Conservation (phyloP, 2,113 vertebrate species). For the Grallaria varia region DNA sequence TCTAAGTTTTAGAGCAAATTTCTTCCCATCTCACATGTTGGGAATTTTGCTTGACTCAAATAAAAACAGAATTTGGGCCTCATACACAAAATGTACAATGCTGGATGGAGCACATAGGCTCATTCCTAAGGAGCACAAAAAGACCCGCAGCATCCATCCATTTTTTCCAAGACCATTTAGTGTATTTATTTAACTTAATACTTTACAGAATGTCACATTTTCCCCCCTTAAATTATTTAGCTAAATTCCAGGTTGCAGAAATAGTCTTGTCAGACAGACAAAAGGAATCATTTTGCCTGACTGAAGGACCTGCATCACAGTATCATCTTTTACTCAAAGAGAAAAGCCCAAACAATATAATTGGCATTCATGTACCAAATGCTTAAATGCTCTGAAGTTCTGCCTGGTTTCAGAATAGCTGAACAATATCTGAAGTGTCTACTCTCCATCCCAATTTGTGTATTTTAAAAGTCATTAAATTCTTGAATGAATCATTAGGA, state of each 20-base stretch:
- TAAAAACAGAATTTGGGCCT: background rate
- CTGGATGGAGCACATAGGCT: background rate
- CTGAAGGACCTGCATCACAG: constrained; percentile 9
- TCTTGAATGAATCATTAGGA: constrained; percentile 73
- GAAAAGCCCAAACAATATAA: constrained; percentile 39
- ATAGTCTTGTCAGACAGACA: background rate
- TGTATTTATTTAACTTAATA: background rate
- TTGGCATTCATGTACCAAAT: constrained; percentile 32
- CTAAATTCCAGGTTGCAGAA: constrained; percentile 12
- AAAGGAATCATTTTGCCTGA: background rate
- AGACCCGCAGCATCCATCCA: background rate
- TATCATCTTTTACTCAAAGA: constrained; percentile 1
- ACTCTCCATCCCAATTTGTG: constrained; percentile 57
- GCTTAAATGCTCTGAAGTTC: constrained; percentile 50
- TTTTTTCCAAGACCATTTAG: background rate
- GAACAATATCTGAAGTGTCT: constrained; percentile 57
- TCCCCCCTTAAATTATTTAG: background rate
- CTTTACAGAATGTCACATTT: background rate
- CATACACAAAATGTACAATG: fast-evolving
- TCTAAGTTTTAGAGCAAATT: background rate
- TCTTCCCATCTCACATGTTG: background rate
- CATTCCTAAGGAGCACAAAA: background rate
- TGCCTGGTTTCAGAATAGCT: constrained; percentile 52
- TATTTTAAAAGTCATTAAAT: constrained; percentile 70
- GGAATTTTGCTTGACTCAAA: background rate